Conservation (phyloP, 1,140 invertebrate genomes). For the Diploscapter pachys region DNA sequence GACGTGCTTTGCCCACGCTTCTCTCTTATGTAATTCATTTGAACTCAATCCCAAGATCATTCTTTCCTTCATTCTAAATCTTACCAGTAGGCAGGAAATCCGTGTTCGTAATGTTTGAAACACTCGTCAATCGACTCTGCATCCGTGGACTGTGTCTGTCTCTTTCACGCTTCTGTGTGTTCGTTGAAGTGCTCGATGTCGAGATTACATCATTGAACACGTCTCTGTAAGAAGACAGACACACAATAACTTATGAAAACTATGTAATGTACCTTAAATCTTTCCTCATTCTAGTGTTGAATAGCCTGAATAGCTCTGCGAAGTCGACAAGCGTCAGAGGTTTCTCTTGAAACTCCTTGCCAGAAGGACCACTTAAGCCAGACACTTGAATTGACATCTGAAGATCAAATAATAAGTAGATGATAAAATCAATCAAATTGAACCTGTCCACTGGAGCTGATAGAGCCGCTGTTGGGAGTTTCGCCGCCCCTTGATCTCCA, state of each 20-base stretch:
- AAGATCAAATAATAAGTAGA: too few species aligned
- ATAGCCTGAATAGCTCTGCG: constrained; percentile 83
- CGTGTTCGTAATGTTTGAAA: constrained; percentile 24
- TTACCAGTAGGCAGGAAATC: constrained; percentile 46
- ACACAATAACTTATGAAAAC: constrained; percentile 1
- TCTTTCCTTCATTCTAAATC: neutral
- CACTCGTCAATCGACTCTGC: constrained; percentile 46
- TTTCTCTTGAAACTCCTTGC: constrained; percentile 72
- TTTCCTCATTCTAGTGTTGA: constrained; percentile 74
- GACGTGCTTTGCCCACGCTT: too few species aligned
- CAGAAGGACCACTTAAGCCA: constrained; percentile 46
- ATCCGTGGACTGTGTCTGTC: constrained; percentile 47
- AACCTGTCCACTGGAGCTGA: constrained; percentile 53
- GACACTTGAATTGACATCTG: constrained; percentile 39
- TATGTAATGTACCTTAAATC: constrained; percentile 77
- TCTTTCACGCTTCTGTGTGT: constrained; percentile 48
- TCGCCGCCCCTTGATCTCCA: constrained; percentile 61
- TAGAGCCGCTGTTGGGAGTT: constrained; percentile 58
- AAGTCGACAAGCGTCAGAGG: constrained; percentile 87
- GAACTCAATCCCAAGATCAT: neutral
- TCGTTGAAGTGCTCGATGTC: constrained; percentile 43
- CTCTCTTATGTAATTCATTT: neutral
- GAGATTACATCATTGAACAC: constrained; percentile 56
- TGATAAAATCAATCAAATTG: neutral
- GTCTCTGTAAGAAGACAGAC: constrained; percentile 43